Percentiles rank a stretch among this genome's conserved stretches.
phyloP scores from a whole-genome alignment of 2,888 invertebrate species.

The Herminia tarsipennalis region DNA sequence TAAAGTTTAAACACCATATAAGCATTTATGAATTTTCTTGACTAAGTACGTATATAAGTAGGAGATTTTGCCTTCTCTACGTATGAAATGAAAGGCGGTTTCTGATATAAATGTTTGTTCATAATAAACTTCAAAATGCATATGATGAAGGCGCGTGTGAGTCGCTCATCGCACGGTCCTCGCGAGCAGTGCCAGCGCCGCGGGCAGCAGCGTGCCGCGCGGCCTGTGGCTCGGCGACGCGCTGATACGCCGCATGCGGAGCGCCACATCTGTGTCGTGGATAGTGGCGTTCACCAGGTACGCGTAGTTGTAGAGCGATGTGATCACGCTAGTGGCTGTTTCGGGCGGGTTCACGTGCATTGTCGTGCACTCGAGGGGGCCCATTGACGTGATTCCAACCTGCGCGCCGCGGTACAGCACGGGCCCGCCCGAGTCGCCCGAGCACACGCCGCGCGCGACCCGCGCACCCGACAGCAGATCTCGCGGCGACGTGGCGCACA shows the following conservation, averaged over 20 bases:
- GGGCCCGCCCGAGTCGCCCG: conserved; percentile 77
- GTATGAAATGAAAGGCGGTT: too few relatives aligned
- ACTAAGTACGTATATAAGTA: too few relatives aligned
- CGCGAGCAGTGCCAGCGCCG: too few relatives aligned
- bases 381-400: conserved; percentile 72
- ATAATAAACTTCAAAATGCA: too few relatives aligned
- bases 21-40: too few relatives aligned
- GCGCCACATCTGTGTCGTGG: conserved; percentile 48
- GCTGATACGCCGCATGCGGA: conserved; percentile 48
- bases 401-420: conserved; percentile 54
- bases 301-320: conserved; percentile 61
- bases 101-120: too few relatives aligned
- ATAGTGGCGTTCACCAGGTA: conserved; percentile 66
- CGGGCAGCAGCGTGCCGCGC: conserved; percentile 1
- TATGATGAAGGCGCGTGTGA: too few relatives aligned
- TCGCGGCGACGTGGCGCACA: conserved; percentile 49
- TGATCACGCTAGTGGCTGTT: conserved; percentile 69
- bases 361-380: conserved; percentile 61
- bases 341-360: conserved; percentile 22
- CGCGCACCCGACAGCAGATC: conserved; percentile 26
- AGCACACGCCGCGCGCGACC: conserved; percentile 63
- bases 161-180: too few relatives aligned
- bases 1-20: too few relatives aligned
- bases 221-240: conserved; percentile 1
- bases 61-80: too few relatives aligned